phyloP scores from a whole-genome alignment of 2,113 vertebrate species.

The Gnathochromis pfefferi region DNA sequence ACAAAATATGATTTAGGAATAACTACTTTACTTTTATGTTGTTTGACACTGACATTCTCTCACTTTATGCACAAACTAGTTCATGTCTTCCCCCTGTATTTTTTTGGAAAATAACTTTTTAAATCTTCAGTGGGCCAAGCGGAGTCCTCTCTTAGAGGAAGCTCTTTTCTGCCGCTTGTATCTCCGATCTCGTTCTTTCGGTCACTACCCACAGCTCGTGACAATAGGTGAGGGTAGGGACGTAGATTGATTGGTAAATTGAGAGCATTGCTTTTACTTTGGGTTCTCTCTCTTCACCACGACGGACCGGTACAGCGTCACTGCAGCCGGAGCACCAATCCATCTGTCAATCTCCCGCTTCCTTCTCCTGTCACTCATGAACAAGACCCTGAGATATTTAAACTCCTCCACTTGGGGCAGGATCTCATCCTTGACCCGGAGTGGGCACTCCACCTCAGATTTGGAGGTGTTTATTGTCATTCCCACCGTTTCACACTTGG shows the following conservation, averaged over 20 bases:
- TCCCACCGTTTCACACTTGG: not conserved
- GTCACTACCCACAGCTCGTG: not conserved
- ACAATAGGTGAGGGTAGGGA: not conserved
- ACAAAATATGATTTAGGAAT: not conserved
- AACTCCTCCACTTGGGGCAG: not conserved
- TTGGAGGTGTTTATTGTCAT: not conserved
- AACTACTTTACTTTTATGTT: not conserved
- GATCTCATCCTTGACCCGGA: not conserved
- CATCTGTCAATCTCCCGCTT: not conserved
- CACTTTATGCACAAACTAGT: not conserved
- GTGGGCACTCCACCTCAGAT: fast-evolving
- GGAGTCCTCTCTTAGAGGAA: not conserved
- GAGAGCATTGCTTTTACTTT: not conserved
- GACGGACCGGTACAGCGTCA: not conserved
- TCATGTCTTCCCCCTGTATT: not conserved
- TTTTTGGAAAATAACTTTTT: not conserved
- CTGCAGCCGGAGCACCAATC: not conserved
- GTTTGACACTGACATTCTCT: not conserved
- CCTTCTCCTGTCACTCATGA: not conserved
- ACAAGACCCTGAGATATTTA: not conserved
- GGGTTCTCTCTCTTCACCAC: not conserved
- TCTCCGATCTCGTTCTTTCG: not conserved
- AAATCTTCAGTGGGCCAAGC: not conserved
- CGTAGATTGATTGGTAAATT: fast-evolving
- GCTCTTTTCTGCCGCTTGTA: not conserved